Base-by-base conservation (phyloP, 2,113 vertebrate species). In the Lamprologus ornatipinnis region DNA sequence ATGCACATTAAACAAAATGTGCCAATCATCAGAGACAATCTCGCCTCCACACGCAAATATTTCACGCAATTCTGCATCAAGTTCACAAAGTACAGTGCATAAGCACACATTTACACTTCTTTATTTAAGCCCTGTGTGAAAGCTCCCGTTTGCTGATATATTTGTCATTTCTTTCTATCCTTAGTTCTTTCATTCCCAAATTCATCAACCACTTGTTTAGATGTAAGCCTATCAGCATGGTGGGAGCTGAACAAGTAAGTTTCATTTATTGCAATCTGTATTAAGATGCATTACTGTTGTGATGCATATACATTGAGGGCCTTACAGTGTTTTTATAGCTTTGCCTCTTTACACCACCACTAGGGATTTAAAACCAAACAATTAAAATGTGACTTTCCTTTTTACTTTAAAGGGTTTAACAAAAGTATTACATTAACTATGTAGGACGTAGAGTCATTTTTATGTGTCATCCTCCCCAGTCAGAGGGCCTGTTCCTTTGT, bases 1-100 rank as follows among this genome's bases (percentile, higher is more conserved):
- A 97, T 99, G 85, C 99, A 99, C 95, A 98, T 99, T 19, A 99
- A 99, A 68, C 99, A 99, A 93, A 99, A 99, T 0, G 99, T 99
- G 83, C 99, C 99, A 19, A 97, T 98, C 96, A 98, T 99, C 93
- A 97, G 98, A 1, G 99, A 99, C 96, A 99, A 98, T 91, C 96
- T 99, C 94, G 98, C 99, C 81, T 99, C 98, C 68, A 99, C 98
- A 0, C 97, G 99, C 40, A 99, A 99, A 94, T 99, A 99, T 95
- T 99, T 99, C 96, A 99, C 99, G 6, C 98, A 99, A 93, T 99
- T 99, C 97, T 99, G 98, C 96, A 99, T 99, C 82, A 99, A 99
- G 89, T 99, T 99, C 94, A 99, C 98, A 68, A 99, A 99, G 99
- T 99, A 95, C 40, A 90, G 95, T 95, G 12, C 28, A 78, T 9